Evolutionary conservation across 2,797 vertebrate species (phyloP).

Genomic region (Helostoma temminkii): DNA sequence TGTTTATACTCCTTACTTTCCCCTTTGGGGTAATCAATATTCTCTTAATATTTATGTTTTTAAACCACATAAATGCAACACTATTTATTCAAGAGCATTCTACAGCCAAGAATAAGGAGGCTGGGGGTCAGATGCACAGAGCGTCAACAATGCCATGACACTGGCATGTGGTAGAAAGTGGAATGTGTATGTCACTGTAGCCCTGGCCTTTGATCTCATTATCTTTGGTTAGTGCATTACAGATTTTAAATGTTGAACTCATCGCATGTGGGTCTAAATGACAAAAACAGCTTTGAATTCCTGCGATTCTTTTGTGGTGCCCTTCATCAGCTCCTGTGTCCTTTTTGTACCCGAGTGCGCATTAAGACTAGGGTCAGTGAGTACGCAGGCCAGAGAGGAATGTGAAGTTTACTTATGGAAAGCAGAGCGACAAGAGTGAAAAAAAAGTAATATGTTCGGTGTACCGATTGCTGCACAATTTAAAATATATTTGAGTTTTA

Average conservation of each 20-base stretch:
- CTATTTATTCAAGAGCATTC: too few relatives aligned
- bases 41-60: neutral
- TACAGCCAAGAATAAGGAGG: too few relatives aligned
- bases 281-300: neutral
- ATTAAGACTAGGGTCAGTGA: slow-evolving; percentile 8
- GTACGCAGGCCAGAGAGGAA: neutral
- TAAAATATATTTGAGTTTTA: neutral
- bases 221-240: neutral
- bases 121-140: slow-evolving; percentile 6
- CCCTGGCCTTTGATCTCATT: slow-evolving; percentile 33
- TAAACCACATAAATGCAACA: neutral
- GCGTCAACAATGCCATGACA: neutral
- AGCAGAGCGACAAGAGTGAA: slow-evolving; percentile 6
- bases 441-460: too few relatives aligned
- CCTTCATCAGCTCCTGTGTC: slow-evolving; percentile 12
- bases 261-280: neutral
- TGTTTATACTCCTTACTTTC: too few relatives aligned
- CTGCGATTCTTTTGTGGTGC: neutral
- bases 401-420: slow-evolving; percentile 1
- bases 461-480: too few relatives aligned
- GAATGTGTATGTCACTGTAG: slow-evolving; percentile 13
- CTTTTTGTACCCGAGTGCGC: slow-evolving; percentile 2
- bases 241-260: neutral
- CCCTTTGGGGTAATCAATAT: too few relatives aligned
- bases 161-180: slow-evolving; percentile 15